These are phyloP conservation scores for Gobionotothen gibberifrons DNA, from an alignment of 2,797 vertebrate genomes.

Conservation along the genomic window DNA sequence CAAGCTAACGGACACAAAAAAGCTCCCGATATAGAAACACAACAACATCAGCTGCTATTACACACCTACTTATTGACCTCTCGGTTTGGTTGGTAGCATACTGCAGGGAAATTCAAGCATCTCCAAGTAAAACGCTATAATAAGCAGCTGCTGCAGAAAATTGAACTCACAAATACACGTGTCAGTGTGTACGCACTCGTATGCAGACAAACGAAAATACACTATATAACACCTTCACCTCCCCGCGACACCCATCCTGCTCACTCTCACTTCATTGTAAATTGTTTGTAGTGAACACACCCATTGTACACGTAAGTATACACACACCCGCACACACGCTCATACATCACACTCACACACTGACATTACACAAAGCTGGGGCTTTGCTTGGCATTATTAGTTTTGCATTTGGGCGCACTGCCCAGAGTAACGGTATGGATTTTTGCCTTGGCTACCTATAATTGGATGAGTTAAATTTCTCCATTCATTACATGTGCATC, in stretches of 20 bases:
- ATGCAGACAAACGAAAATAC: constrained; percentile 36
- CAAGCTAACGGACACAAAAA: constrained; percentile 33
- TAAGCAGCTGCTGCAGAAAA: constrained; percentile 63
- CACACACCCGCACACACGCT: constrained; percentile 40
- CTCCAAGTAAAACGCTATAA: constrained; percentile 66
- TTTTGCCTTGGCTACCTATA: constrained; percentile 94
- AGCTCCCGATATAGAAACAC: constrained; percentile 40
- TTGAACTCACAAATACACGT: constrained; percentile 52
- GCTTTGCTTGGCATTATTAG: constrained; percentile 94
- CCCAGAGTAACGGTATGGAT: constrained; percentile 98
- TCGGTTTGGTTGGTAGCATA: constrained; percentile 62
- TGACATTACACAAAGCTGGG: constrained; percentile 67
- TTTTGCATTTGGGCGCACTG: constrained; percentile 96
- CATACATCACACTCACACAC: constrained; percentile 43
- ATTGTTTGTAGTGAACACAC: constrained; percentile 51
- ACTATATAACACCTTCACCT: constrained; percentile 49
- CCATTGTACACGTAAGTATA: constrained; percentile 12
- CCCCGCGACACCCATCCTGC: constrained; percentile 35
- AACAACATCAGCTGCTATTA: constrained; percentile 66
- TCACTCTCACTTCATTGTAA: constrained; percentile 55
- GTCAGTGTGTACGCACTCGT: constrained; percentile 34
- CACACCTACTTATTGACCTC: constrained; percentile 73
- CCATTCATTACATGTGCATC: constrained; percentile 98
- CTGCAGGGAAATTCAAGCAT: constrained; percentile 58
- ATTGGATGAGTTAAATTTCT: constrained; percentile 99